Conservation (phyloP, 1,140 invertebrate species). For the Brachionus koreanus region DNA sequence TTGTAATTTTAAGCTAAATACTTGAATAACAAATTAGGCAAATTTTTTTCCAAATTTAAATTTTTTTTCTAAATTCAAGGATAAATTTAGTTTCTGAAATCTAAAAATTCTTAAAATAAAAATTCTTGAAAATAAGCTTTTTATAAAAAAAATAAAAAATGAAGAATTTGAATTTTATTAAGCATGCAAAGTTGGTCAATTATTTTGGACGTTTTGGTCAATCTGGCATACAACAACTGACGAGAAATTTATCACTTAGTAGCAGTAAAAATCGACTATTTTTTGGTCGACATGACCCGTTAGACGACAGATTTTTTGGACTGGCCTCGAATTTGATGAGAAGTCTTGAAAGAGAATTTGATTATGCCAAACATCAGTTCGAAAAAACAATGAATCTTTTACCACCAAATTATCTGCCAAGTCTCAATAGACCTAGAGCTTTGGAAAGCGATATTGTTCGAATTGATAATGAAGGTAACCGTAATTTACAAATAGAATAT, state of each 20-base stretch:
- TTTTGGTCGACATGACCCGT: background rate
- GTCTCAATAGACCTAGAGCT: background rate
- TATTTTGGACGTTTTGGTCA: background rate
- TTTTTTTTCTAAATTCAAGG: background rate
- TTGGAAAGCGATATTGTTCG: background rate
- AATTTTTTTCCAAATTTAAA: constrained; percentile 21
- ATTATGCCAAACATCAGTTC: background rate
- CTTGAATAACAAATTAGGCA: background rate
- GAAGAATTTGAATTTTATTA: background rate
- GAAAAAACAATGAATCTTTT: constrained; percentile 8
- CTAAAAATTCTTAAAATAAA: background rate
- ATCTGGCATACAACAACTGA: background rate
- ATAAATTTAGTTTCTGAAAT: background rate
- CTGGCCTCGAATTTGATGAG: constrained; percentile 19
- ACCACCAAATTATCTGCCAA: background rate
- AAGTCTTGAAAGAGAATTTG: constrained; percentile 41
- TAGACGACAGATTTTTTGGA: constrained; percentile 27
- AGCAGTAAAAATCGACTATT: background rate
- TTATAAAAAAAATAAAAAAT: background rate
- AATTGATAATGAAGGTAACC: constrained; percentile 20
- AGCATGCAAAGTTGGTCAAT: background rate
- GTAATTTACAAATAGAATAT: constrained; percentile 59
- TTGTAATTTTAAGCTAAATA: background rate
- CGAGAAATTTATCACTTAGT: background rate
- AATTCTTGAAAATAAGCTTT: background rate